Base-by-base conservation (phyloP, 2,888 invertebrate genomes). In the Elmis aenea region DNA sequence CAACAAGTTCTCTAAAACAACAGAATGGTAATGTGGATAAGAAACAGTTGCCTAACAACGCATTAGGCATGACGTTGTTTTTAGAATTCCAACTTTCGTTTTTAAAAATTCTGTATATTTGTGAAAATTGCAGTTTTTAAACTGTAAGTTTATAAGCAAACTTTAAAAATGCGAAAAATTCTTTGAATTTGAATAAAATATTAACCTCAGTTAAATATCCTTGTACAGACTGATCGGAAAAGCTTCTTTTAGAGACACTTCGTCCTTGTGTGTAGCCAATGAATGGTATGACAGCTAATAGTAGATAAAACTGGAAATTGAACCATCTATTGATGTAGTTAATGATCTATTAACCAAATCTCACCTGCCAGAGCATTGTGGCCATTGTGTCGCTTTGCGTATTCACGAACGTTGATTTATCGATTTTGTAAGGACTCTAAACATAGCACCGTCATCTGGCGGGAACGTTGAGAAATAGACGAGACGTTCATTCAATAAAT, bases 131-230 rank as follows among this genome's bases (percentile, higher is more conserved):
- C n/a, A n/a, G n/a, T n/a, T n/a, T n/a, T 14, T 2, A 5, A 26
- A 26, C 9, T 13, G 12, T n/a, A n/a, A n/a, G n/a, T n/a, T n/a
- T n/a, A n/a, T n/a, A n/a, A n/a, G n/a, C n/a, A n/a, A n/a, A n/a
- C n/a, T n/a, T n/a, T n/a, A n/a, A n/a, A n/a, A n/a, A n/a, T n/a
- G n/a, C n/a, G n/a, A n/a, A n/a, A n/a, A n/a, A n/a, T n/a, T n/a
- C n/a, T n/a, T n/a, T n/a, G n/a, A n/a, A n/a, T n/a, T n/a, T 35
- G 32, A 26, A 25, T 16, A 16, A 23, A 25, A 10, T 31, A 41
- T 53, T 55, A 72, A 88, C 89, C 81, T 89, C 88, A 8, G 88
- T 85, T 56, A 88, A 72, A 63, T 89, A 90, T 64, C 81, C 86
- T 58, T 78, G 77, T 27, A 90, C 80, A 42, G 87, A 85, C 61